A percentile compares a stretch with the other conserved stretches of the same genome.
phyloP scores from a whole-genome alignment of 2,113 vertebrate species.

The Xyrauchen texanus region DNA sequence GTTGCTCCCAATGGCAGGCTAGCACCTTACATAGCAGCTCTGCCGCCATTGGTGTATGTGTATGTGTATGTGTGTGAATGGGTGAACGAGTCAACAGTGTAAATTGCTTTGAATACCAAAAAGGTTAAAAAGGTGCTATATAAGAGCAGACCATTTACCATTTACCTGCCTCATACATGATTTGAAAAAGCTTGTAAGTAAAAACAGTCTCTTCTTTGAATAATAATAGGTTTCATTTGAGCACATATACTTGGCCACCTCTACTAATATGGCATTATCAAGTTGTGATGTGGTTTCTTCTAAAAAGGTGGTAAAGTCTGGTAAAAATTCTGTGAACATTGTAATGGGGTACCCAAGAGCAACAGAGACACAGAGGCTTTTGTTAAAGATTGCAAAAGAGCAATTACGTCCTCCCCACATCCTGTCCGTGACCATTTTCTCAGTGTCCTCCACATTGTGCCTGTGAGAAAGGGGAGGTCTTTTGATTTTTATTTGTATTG shows the following conservation, averaged over 20 bases:
- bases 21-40: too few species aligned
- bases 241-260: conserved; percentile 65
- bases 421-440: conserved; percentile 61
- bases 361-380: conserved; percentile 69
- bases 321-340: conserved; percentile 59
- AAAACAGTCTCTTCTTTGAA: conserved; percentile 60
- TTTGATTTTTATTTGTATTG: conserved; percentile 76
- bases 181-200: conserved; percentile 30
- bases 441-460: conserved; percentile 66
- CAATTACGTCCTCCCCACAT: conserved; percentile 71
- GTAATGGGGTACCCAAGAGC: conserved; percentile 63
- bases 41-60: too few species aligned
- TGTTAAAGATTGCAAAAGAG: conserved; percentile 67
- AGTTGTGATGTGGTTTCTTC: conserved; percentile 66
- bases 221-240: conserved; percentile 63
- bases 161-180: too few species aligned
- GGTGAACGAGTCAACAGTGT: too few species aligned
- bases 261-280: conserved; percentile 65
- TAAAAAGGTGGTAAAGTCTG: conserved; percentile 56
- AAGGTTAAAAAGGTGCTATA: too few species aligned
- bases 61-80: too few species aligned
- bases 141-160: too few species aligned
- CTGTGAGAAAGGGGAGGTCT: conserved; percentile 74
- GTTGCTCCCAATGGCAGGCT: too few species aligned
- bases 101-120: too few species aligned